phyloP scores from a whole-genome alignment of 2,888 invertebrate genomes.

The Epistrophella euchroma region DNA sequence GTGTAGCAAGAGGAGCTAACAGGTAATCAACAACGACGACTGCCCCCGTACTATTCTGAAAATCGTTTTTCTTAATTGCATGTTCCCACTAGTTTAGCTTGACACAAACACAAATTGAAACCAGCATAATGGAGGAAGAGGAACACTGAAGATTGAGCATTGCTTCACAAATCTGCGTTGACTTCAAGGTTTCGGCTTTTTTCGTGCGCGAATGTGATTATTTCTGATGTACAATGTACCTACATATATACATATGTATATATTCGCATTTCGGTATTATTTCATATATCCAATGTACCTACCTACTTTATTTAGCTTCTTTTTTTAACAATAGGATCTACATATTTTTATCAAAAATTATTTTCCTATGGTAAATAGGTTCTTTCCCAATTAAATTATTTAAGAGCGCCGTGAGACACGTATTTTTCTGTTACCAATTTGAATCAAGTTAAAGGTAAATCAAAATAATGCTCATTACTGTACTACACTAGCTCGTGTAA shows the following conservation, averaged over 20 bases:
- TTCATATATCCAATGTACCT: not conserved
- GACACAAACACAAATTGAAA: not conserved
- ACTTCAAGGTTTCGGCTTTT: conserved; percentile 6
- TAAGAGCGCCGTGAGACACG: not conserved
- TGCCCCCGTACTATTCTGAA: conserved; percentile 3
- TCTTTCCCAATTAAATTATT: too few relatives aligned
- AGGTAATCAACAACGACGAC: not conserved
- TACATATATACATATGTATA: not conserved
- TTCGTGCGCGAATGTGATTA: conserved; percentile 1
- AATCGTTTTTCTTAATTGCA: conserved; percentile 3
- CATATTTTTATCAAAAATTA: not conserved
- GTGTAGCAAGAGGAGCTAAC: not conserved
- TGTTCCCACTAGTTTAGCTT: not conserved
- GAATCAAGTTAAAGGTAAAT: too few relatives aligned
- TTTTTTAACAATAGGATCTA: not conserved
- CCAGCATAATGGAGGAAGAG: not conserved
- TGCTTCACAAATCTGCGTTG: conserved; percentile 6
- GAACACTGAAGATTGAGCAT: not conserved
- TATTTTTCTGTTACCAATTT: too few relatives aligned
- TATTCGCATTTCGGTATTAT: not conserved
- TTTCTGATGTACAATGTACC: not conserved
- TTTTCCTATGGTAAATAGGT: not conserved
- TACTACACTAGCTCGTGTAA: too few relatives aligned
- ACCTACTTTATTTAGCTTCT: not conserved
- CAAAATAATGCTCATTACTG: too few relatives aligned